phyloP scores from a whole-genome alignment of 2,113 vertebrate species.

The Cynopterus brachyotis region DNA sequence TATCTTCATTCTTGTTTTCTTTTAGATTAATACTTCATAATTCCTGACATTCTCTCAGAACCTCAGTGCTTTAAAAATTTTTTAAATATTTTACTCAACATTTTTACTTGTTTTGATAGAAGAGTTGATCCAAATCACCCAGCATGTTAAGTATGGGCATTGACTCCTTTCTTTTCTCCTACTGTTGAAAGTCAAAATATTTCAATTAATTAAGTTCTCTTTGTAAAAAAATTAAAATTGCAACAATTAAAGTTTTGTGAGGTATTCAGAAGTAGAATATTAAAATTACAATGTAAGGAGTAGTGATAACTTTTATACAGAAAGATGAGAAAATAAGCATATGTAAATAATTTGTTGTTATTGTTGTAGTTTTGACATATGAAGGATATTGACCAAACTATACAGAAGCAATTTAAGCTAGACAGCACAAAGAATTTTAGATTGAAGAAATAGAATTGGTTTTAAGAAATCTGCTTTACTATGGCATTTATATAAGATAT shows the following conservation, averaged over 20 bases:
- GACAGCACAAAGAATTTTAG: not conserved
- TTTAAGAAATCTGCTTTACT: not conserved
- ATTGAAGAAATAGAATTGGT: not conserved
- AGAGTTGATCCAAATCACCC: not conserved
- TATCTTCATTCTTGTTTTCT: not conserved
- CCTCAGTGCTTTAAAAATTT: not conserved
- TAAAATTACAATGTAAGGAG: not conserved
- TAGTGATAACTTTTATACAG: not conserved
- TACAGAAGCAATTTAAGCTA: not conserved
- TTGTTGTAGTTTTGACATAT: not conserved
- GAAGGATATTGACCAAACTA: not conserved
- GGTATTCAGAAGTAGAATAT: not conserved
- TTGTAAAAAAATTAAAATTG: not conserved
- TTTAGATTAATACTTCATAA: not conserved
- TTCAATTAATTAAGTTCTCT: not conserved
- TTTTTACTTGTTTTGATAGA: not conserved
- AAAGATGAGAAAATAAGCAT: not conserved
- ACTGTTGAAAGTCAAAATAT: not conserved
- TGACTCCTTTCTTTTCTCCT: not conserved
- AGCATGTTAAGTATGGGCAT: not conserved
- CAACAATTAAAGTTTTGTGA: not conserved
- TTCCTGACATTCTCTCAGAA: not conserved
- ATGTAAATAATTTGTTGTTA: not conserved
- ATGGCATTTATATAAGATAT: not conserved
- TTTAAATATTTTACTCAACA: not conserved